Conservation (phyloP, 1,140 invertebrate genomes). For the Dolichoris vasculosae region DNA sequence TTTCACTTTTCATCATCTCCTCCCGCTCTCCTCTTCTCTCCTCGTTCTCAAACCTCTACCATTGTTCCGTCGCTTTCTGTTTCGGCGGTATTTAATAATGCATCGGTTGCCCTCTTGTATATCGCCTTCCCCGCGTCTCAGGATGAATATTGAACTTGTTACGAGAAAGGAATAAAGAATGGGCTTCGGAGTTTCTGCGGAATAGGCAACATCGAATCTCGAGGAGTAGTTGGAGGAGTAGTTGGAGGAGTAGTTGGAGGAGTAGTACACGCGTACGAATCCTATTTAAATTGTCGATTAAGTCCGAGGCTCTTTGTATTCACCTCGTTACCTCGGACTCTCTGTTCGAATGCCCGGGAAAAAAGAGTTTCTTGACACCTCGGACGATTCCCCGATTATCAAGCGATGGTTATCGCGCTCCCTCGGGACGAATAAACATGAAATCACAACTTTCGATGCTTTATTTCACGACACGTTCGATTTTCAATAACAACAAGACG, state of each 20-base stretch:
- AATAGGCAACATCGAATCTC: not conserved
- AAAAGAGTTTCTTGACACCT: slow-evolving; percentile 1
- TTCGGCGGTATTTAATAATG: not conserved
- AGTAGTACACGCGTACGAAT: not conserved
- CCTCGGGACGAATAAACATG: not conserved
- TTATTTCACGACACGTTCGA: not conserved
- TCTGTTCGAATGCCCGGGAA: not conserved
- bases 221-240: no score
- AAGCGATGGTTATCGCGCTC: not conserved
- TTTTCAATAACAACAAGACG: not conserved
- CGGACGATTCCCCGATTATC: not conserved
- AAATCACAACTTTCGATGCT: not conserved
- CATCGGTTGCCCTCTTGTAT: not conserved
- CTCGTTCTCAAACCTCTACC: not conserved
- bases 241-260: no score
- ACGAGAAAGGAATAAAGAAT: not conserved
- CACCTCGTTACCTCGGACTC: not conserved
- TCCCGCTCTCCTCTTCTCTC: not conserved
- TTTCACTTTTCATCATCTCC: not conserved
- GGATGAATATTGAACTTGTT: slow-evolving; percentile 19
- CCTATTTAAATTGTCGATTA: not conserved
- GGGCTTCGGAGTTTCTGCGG: not conserved
- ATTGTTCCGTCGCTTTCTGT: not conserved
- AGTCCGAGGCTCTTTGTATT: not conserved
- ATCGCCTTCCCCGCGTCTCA: no score